Percentiles rank a stretch among this genome's conserved stretches.
Conservation (phyloP, 2,113 vertebrate species). For the Pheucticus melanocephalus region DNA sequence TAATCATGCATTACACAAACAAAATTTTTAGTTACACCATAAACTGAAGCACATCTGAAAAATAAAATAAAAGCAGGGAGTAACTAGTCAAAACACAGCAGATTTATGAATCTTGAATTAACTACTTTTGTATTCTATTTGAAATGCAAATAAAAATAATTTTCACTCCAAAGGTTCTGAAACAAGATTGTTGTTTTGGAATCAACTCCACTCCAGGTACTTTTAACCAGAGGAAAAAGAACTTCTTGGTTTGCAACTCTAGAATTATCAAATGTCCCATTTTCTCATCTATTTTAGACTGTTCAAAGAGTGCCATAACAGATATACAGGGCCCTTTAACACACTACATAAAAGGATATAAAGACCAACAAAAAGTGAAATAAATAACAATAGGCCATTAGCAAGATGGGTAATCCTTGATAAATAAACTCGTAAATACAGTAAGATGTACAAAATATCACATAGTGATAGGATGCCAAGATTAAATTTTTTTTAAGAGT, state of each 20-base stretch:
- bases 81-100: constrained; percentile 80
- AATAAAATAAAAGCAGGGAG: constrained; percentile 77
- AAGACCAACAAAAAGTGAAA: constrained; percentile 87
- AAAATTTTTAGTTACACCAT: constrained; percentile 87
- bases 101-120: constrained; percentile 80
- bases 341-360: constrained; percentile 84
- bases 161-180: constrained; percentile 74
- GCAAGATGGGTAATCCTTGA: constrained; percentile 86
- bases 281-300: constrained; percentile 79
- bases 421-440: constrained; percentile 92
- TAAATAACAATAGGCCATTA: constrained; percentile 90
- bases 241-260: constrained; percentile 65
- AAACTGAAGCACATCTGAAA: constrained; percentile 82
- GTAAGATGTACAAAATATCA: constrained; percentile 96
- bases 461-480: constrained; percentile 93
- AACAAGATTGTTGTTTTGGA: constrained; percentile 68
- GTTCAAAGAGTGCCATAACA: constrained; percentile 78
- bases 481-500: constrained; percentile 83
- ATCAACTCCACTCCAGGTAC: constrained; percentile 69
- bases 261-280: constrained; percentile 73
- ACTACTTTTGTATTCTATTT: constrained; percentile 73
- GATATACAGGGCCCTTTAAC: constrained; percentile 80
- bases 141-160: constrained; percentile 75
- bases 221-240: constrained; percentile 52
- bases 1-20: constrained; percentile 99